Conservation (phyloP, 2,888 invertebrate genomes). For the Platycheirus rosarum region DNA sequence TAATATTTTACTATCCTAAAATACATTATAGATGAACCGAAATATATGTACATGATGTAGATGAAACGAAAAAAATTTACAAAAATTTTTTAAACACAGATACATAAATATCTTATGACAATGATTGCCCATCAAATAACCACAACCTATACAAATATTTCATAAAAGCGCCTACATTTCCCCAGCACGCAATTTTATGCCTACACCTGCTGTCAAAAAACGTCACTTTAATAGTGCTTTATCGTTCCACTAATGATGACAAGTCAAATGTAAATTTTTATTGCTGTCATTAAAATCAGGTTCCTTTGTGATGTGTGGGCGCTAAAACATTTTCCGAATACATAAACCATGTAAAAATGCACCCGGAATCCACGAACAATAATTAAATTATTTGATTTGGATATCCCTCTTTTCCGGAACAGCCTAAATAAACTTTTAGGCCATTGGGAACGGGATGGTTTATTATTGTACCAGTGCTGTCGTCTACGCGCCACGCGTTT, state of each 20-base stretch:
- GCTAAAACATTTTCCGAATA: slow-evolving; percentile 39
- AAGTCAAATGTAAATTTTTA: slow-evolving; percentile 69
- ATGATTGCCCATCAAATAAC: slow-evolving; percentile 31
- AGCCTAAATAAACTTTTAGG: slow-evolving; percentile 32
- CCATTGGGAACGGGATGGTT: slow-evolving; percentile 44
- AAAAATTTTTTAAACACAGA: background rate
- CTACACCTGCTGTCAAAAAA: slow-evolving; percentile 62
- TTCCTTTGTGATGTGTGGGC: slow-evolving; percentile 14
- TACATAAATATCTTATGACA: slow-evolving; percentile 30
- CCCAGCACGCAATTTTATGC: slow-evolving; percentile 36
- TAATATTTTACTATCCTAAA: no score
- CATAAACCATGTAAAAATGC: slow-evolving; percentile 15
- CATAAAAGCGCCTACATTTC: slow-evolving; percentile 30
- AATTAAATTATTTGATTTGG: slow-evolving; percentile 57
- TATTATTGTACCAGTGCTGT: slow-evolving; percentile 53
- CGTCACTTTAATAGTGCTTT: slow-evolving; percentile 23
- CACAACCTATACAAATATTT: slow-evolving; percentile 48
- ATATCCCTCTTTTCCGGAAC: slow-evolving; percentile 43
- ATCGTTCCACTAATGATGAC: slow-evolving; percentile 65
- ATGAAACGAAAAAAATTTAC: background rate
- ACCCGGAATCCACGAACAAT: slow-evolving; percentile 43
- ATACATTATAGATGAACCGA: no score
- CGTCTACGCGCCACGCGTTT: slow-evolving; percentile 66
- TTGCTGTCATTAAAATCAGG: slow-evolving; percentile 62
- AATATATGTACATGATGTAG: no score